Evolutionary conservation across 2,888 invertebrate species (phyloP), one percentile per base, ranked within the genome.

Genomic region (Oligia strigilis): DNA sequence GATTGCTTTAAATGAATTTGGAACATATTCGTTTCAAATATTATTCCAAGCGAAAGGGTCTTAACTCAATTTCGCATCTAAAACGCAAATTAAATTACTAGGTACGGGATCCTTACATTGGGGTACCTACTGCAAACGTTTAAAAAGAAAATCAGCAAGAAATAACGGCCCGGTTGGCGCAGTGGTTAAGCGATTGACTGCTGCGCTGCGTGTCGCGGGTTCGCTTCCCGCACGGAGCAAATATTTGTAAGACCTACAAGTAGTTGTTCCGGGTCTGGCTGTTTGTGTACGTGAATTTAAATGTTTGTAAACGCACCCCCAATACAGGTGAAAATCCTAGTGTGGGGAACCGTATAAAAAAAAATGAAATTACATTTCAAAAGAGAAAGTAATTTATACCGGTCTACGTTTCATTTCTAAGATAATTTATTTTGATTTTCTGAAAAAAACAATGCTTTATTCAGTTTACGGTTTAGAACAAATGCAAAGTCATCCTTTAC

Each of bases 1-100:
- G n/a, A 36, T 71, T 8, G 2, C 1, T 64, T 64, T 40, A 43
- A 77, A 77, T 52, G 0, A 40, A 80, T 60, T 40, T 66, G 29
- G 52, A 72, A 52, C 5, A 62, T 40, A 46, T 60, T 71, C 13
- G 19, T 23, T 77, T 62, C 23, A 72, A 72, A 70, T 58, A 52
- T 52, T 19, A 19, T 60, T 5, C 23, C 2, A 8, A 40, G 17
- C 64, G 29, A 23, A 74, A 23, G 17, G 49, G 14, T n/a, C 36
- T 19, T 8, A 64, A 17, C 4, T 43, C 13, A 40, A 8, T n/a
- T 62, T 29, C 13, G 8, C 43, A n/a, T 62, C 60, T 49, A 62
- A 76, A 76, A 82, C 66, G 77, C 52, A 71, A 67, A 76, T 76
- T 66, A n/a, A 81, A 81, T 76, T 66, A n/a, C 58, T 52, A n/a